Evolutionary conservation across 2,113 vertebrate species (phyloP).

Genomic region (Siphamia tubifer): DNA sequence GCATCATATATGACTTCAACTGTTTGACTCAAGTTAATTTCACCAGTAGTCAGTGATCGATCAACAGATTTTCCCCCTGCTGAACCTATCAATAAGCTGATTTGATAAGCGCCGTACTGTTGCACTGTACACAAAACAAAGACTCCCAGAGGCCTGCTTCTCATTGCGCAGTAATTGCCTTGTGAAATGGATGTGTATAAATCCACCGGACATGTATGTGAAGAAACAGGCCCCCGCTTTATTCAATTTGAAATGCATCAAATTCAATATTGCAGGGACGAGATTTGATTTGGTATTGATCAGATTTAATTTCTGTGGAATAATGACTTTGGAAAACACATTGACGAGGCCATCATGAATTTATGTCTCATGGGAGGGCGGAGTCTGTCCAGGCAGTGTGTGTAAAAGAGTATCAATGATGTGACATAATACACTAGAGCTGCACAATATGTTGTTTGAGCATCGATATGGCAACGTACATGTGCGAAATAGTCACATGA

Average conservation of each 20-base stretch:
- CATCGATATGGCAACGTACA: no score
- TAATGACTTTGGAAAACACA: conserved; percentile 65
- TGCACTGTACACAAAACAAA: conserved; percentile 26
- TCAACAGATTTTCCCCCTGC: neutral
- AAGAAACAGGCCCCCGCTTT: conserved; percentile 64
- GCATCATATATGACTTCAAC: neutral
- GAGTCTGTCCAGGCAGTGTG: conserved; percentile 42
- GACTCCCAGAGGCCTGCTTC: conserved; percentile 61
- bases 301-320: conserved; percentile 56
- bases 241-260: conserved; percentile 70
- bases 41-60: conserved; percentile 23
- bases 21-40: neutral
- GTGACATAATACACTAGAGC: no score
- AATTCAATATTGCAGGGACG: conserved; percentile 46
- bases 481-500: no score
- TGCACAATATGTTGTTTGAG: no score
- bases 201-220: conserved; percentile 59
- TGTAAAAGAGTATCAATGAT: conserved; percentile 14
- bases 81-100: conserved; percentile 34
- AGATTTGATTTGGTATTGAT: conserved; percentile 60
- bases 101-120: conserved; percentile 37
- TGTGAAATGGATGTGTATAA: conserved; percentile 45
- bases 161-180: conserved; percentile 18
- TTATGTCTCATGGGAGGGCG: conserved; percentile 41
- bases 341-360: conserved; percentile 46